A percentile compares a stretch with the other conserved stretches of the same genome.
Evolutionary conservation across 2,113 vertebrate genomes (phyloP).

Genomic region (Pterocles gutturalis): DNA sequence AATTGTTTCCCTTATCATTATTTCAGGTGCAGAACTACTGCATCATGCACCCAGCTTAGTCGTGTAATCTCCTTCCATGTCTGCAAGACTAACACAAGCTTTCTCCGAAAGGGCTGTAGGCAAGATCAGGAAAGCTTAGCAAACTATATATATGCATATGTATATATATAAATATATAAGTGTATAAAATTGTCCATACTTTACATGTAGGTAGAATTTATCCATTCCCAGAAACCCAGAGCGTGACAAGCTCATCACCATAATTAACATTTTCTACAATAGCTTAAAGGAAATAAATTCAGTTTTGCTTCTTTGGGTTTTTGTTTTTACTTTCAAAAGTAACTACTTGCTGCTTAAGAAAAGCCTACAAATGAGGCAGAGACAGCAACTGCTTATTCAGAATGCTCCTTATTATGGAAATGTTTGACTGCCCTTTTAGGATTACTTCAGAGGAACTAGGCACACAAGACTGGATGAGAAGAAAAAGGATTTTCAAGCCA

Average conservation of each 20-base stretch:
- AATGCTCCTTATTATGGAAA: slow-evolving; percentile 53
- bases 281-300: slow-evolving; percentile 50
- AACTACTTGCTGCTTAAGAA: slow-evolving; percentile 44
- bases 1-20: slow-evolving; percentile 41
- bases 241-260: not conserved
- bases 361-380: slow-evolving; percentile 45
- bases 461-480: slow-evolving; percentile 55
- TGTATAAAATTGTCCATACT: not conserved
- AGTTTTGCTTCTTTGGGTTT: slow-evolving; percentile 28
- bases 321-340: slow-evolving; percentile 60
- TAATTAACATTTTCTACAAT: slow-evolving; percentile 31
- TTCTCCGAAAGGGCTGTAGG: not conserved
- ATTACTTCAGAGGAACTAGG: slow-evolving; percentile 54
- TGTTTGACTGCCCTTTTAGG: slow-evolving; percentile 37
- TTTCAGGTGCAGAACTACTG: slow-evolving; percentile 14
- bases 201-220: not conserved
- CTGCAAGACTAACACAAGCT: not conserved
- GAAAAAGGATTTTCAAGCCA: slow-evolving; percentile 49
- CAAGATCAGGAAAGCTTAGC: not conserved
- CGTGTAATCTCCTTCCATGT: not conserved
- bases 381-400: slow-evolving; percentile 49
- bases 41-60: not conserved
- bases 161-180: not conserved
- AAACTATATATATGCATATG: not conserved
- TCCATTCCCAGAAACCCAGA: not conserved